A percentile compares a stretch with the other conserved stretches of the same genome.
Evolutionary conservation across 2,888 invertebrate species (phyloP).

Genomic region (Aethes cnicana): DNA sequence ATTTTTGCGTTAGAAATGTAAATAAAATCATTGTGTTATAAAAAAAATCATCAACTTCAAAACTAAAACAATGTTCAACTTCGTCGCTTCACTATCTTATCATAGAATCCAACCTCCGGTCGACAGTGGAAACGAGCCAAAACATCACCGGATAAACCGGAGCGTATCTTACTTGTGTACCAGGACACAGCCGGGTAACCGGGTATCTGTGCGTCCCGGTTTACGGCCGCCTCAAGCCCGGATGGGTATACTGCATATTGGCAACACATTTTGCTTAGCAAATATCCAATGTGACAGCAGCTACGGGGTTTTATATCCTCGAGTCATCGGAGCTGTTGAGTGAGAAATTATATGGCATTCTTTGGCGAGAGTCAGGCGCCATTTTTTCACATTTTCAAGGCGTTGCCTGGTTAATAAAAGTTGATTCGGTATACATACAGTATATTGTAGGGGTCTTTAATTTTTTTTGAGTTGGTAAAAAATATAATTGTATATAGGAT

Average conservation of each 20-base stretch:
- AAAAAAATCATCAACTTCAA: no score
- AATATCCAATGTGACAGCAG: conserved; percentile 49
- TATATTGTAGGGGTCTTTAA: no score
- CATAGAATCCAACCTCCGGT: conserved; percentile 1
- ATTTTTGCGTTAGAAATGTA: no score
- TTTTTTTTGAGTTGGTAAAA: conserved; percentile 5
- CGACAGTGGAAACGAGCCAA: conserved; percentile 10
- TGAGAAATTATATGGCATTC: conserved; percentile 4
- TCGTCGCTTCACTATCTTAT: not conserved
- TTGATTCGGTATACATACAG: no score
- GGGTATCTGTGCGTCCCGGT: conserved; percentile 24
- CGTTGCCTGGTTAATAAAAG: no score
- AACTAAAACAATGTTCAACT: no score
- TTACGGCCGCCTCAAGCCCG: conserved; percentile 29
- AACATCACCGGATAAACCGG: conserved; percentile 16
- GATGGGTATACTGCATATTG: conserved; percentile 44
- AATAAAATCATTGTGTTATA: no score
- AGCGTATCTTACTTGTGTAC: conserved; percentile 10
- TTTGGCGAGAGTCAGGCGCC: no score
- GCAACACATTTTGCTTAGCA: conserved; percentile 59
- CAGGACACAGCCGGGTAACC: not conserved
- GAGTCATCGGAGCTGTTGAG: conserved; percentile 5
- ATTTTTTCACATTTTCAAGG: no score
- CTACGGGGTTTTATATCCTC: conserved; percentile 17
- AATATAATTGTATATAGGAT: no score